Conservation (phyloP, 1,140 invertebrate genomes). For the Aporrectodea caliginosa region DNA sequence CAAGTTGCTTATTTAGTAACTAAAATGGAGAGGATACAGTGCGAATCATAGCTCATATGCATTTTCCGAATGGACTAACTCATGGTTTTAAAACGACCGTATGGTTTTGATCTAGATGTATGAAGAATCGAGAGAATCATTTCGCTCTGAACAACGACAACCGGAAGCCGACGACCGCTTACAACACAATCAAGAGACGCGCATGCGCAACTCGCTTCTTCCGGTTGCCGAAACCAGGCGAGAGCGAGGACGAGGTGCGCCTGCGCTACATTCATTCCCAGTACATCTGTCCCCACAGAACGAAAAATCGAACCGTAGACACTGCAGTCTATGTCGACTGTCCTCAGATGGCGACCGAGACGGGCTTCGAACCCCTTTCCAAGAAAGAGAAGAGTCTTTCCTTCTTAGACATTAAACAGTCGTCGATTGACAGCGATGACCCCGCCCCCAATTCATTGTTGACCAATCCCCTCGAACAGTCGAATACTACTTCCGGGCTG, state of each 20-base stretch:
- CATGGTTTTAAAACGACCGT: no score
- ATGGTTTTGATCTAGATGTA: no score
- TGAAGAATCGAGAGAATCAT: no score
- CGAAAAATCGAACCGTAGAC: not conserved
- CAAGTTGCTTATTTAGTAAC: no score
- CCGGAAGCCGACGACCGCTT: not conserved
- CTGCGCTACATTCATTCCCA: not conserved
- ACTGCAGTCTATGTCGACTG: not conserved
- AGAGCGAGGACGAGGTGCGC: not conserved
- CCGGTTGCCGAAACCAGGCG: not conserved
- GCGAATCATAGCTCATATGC: no score
- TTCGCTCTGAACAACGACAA: no score
- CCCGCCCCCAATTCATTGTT: not conserved
- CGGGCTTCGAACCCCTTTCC: no score
- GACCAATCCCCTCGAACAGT: not conserved
- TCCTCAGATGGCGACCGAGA: not conserved
- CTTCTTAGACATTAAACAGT: not conserved
- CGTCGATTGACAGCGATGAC: not conserved
- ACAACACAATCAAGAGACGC: not conserved
- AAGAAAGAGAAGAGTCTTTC: no score
- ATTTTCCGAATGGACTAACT: no score
- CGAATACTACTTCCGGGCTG: not conserved
- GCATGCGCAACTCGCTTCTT: not conserved
- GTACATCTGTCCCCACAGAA: not conserved
- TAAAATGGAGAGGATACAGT: no score